Evolutionary conservation across 2,888 invertebrate genomes (phyloP).

Genomic region (Spialia ferax): DNA sequence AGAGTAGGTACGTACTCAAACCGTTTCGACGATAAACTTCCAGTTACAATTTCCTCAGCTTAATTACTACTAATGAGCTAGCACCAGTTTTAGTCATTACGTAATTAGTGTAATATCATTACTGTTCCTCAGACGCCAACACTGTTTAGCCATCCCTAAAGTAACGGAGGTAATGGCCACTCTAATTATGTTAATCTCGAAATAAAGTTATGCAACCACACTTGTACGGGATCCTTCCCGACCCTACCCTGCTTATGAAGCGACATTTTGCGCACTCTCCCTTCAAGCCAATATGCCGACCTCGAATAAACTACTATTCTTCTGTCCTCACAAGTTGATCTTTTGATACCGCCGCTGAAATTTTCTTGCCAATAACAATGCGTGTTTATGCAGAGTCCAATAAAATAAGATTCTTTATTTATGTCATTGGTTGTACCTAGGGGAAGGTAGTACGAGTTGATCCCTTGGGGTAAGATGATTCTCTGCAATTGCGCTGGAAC

Average conservation of each 20-base stretch:
- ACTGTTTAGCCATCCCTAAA: constrained; percentile 64
- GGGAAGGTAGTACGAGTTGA: too few relatives aligned
- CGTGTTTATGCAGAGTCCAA: constrained; percentile 14
- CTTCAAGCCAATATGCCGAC: constrained; percentile 56
- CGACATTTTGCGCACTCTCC: constrained; percentile 65
- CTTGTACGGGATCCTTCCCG: constrained; percentile 59
- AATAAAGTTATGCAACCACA: constrained; percentile 81
- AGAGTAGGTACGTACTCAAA: background rate
- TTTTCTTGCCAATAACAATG: constrained; percentile 16
- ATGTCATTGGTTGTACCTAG: constrained; percentile 3
- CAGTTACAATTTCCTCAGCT: background rate
- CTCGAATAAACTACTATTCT: constrained; percentile 55
- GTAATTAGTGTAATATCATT: constrained; percentile 47
- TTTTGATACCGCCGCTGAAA: constrained; percentile 16
- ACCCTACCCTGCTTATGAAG: constrained; percentile 63
- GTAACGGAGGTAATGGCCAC: constrained; percentile 59
- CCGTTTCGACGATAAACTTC: background rate
- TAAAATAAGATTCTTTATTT: background rate
- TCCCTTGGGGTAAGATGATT: too few relatives aligned
- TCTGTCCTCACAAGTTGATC: constrained; percentile 42
- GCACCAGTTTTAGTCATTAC: constrained; percentile 63
- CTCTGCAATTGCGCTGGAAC: too few relatives aligned
- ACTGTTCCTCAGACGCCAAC: constrained; percentile 51
- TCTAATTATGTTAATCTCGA: constrained; percentile 83
- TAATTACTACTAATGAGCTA: constrained; percentile 49